phyloP scores from a whole-genome alignment of 2,113 vertebrate genomes.

The Carettochelys insculpta region DNA sequence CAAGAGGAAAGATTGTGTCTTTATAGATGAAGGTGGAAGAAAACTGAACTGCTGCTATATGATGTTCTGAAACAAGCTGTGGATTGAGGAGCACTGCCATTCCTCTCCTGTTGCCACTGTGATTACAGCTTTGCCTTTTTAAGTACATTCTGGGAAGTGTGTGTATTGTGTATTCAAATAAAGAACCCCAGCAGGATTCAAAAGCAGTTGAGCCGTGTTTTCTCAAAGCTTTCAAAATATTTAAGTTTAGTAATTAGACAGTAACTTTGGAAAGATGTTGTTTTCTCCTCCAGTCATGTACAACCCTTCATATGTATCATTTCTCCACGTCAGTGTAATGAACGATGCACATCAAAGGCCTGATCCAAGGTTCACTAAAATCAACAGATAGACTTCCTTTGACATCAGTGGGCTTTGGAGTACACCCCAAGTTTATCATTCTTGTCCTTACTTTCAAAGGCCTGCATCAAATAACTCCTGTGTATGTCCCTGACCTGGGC shows the following conservation, averaged over 20 bases:
- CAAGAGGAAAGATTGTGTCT: not conserved
- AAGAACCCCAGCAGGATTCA: not conserved
- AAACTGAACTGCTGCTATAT: not conserved
- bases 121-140: not conserved
- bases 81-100: not conserved
- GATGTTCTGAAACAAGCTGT: not conserved
- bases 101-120: not conserved
- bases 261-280: not conserved
- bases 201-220: not conserved
- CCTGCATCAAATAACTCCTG: not conserved
- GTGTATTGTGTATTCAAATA: not conserved
- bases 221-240: not conserved
- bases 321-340: not conserved
- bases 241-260: not conserved
- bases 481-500: not conserved
- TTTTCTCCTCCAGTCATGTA: not conserved
- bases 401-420: not conserved
- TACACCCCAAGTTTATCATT: not conserved
- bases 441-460: not conserved
- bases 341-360: not conserved
- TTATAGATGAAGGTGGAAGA: not conserved
- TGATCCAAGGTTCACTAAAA: not conserved
- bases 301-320: not conserved
- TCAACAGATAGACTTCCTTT: not conserved
- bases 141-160: not conserved